Evolutionary conservation across 2,888 invertebrate genomes (phyloP).

Genomic region (Synanthedon andrenaeformis): DNA sequence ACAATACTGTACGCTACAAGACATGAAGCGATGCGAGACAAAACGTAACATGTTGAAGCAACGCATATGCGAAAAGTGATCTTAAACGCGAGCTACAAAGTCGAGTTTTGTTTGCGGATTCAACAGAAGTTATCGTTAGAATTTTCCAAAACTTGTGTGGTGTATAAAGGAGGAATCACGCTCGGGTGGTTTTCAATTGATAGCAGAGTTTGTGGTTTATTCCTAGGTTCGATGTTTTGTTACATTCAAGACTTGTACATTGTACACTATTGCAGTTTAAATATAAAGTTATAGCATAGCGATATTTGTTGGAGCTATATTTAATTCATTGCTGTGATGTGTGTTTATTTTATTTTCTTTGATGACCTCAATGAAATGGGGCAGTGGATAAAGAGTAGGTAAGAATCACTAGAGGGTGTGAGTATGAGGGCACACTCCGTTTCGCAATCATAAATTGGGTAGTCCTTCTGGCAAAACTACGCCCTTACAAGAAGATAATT

Average conservation of each 20-base stretch:
- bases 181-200: conserved; percentile 49
- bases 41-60: conserved; percentile 13
- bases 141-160: conserved; percentile 11
- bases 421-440: too few species aligned
- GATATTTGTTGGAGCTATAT: too few species aligned
- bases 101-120: not conserved
- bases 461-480: too few species aligned
- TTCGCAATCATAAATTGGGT: too few species aligned
- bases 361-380: too few species aligned
- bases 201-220: conserved; percentile 38
- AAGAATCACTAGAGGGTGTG: too few species aligned
- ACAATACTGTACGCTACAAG: conserved; percentile 30
- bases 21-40: not conserved
- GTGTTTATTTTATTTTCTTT: too few species aligned
- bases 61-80: conserved; percentile 1
- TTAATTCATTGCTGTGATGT: too few species aligned
- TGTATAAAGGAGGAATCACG: conserved; percentile 39
- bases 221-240: not conserved
- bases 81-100: not conserved
- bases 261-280: too few species aligned
- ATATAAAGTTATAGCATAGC: too few species aligned
- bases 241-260: not conserved
- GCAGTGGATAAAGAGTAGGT: too few species aligned
- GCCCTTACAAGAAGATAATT: too few species aligned
- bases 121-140: conserved; percentile 18